Percentiles rank a stretch among this genome's conserved stretches.
Conservation (phyloP, 2,113 vertebrate genomes). For the Laticauda laticaudata region DNA sequence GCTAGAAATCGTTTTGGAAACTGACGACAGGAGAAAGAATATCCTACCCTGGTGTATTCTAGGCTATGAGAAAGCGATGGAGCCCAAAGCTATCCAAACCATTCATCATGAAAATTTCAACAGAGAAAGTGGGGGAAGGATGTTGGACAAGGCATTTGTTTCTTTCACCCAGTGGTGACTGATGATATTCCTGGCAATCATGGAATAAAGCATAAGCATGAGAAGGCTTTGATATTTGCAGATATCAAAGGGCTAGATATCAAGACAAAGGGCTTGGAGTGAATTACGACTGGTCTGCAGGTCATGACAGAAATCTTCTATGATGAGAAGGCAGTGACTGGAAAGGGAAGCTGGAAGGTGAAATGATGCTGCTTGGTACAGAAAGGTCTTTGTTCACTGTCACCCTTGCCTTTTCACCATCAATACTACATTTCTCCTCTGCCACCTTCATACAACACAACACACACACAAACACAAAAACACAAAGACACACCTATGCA, state of each 20-base stretch:
- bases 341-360: conserved; percentile 42
- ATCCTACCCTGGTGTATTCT: background rate
- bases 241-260: background rate
- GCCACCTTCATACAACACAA: background rate
- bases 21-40: background rate
- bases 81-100: conserved; percentile 20
- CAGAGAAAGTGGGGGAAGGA: conserved; percentile 2
- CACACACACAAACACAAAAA: background rate
- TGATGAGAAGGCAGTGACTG: conserved; percentile 8
- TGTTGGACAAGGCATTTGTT: background rate
- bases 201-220: conserved; percentile 59
- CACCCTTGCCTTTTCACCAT: conserved; percentile 39
- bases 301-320: conserved; percentile 30
- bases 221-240: conserved; percentile 38
- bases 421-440: conserved; percentile 21
- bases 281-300: background rate
- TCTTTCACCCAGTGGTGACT: conserved; percentile 4
- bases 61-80: background rate
- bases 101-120: conserved; percentile 37
- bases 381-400: conserved; percentile 14
- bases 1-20: background rate
- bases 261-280: conserved; percentile 45
- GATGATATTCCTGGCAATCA: conserved; percentile 30
- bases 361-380: conserved; percentile 35
- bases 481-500: background rate